Base-by-base conservation (phyloP, 1,140 invertebrate genomes). In the Pseudomyrmex cubaensis region DNA sequence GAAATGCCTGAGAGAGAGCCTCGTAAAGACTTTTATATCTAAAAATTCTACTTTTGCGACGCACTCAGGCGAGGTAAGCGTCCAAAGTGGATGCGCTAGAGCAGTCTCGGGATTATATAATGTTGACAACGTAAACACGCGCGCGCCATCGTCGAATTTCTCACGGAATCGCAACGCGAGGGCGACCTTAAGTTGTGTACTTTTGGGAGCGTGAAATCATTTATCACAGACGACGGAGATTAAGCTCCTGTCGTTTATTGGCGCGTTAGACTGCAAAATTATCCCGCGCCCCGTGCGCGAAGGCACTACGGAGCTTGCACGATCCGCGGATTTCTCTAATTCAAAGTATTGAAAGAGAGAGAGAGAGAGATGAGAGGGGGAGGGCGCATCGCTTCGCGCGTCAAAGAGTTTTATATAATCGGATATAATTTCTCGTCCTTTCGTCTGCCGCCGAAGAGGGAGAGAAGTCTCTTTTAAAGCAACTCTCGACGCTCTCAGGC, bases 121-220 rank as follows among this genome's bases (percentile, higher is more conserved):
- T 50, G 76, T 80, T 72, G 76, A 59, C 76, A 70, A 70, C 66
- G 56, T 70, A 72, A 80, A 72, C 66, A 80, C 54, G 76, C 66
- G 76, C 66, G 76, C 54, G n/a, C 66, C 66, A 20, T 54, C 44
- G 22, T 72, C 25, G 66, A 72, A 72, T 80, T 78, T 78, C 64
- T 70, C 64, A 78, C 64, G 64, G 64, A 13, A 15, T 67, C 9
- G 76, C 54, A 44, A 78, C 35, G 35, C 35, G 35, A 35, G 35
- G 35, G 35, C 76, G 44, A 46, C 75, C 76, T 69, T 70, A 78
- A 78, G 76, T 72, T 72, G 66, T 72, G 76, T 50, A 80, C 54
- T 70, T 80, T 80, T 56, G 22, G 76, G 22, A 70, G 76, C 64
- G 64, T 59, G 76, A 70, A 80, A 80, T 80, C 76, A 59, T 80